Conservation (phyloP, 2,888 invertebrate genomes). For the Nomada goodeniana region DNA sequence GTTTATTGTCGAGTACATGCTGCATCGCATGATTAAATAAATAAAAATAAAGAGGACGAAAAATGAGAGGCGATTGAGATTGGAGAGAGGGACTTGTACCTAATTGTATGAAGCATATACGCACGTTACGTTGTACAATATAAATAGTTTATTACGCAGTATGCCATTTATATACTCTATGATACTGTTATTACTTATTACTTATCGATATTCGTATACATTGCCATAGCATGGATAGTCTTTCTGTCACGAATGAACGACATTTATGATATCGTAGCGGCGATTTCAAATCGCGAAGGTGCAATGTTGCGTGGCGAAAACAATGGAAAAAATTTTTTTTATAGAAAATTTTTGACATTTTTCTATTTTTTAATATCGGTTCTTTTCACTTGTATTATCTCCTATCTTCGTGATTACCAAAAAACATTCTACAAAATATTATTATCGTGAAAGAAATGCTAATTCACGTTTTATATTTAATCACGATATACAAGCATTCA, state of each 20-base stretch:
- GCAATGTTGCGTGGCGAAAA: conserved; percentile 24
- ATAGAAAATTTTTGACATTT: background rate
- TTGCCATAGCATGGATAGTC: conserved; percentile 59
- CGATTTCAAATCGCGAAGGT: conserved; percentile 24
- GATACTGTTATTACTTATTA: conserved; percentile 68
- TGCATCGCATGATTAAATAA: conserved; percentile 44
- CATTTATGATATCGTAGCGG: conserved; percentile 10
- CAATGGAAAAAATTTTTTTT: background rate
- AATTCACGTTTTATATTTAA: background rate
- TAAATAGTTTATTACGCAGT: conserved; percentile 75
- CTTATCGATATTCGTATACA: conserved; percentile 61
- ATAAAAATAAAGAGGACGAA: conserved; percentile 27
- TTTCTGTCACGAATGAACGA: conserved; percentile 27
- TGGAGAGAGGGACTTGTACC: conserved; percentile 59
- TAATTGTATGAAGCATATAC: conserved; percentile 70
- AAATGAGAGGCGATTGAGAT: conserved; percentile 14
- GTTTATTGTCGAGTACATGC: conserved; percentile 29
- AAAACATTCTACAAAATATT: too few species aligned
- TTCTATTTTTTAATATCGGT: background rate
- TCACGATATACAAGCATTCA: background rate
- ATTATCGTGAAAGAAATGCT: too few species aligned
- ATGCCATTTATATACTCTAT: conserved; percentile 72
- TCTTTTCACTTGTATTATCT: background rate
- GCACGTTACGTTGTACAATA: conserved; percentile 74
- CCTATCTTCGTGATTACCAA: too few species aligned